Percentiles rank a stretch among this genome's conserved stretches.
Evolutionary conservation across 1,140 invertebrate species (phyloP).

Genomic region (Cyphomyrmex costatus): DNA sequence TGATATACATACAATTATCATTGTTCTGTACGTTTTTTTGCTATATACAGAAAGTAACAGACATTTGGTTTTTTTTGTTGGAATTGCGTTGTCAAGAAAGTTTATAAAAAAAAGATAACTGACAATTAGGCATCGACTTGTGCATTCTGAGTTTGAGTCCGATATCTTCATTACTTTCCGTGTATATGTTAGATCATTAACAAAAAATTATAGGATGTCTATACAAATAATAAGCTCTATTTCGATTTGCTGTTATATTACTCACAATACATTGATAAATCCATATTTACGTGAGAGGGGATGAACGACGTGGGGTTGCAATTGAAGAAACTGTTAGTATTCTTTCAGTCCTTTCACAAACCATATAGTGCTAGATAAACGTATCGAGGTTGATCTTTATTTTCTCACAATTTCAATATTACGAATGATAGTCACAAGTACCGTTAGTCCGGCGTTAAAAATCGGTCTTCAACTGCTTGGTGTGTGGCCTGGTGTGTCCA

Average conservation of each 20-base stretch:
- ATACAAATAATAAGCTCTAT: not conserved
- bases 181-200: not conserved
- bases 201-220: not conserved
- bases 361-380: not conserved
- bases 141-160: not conserved
- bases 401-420: not conserved
- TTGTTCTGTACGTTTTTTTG: not conserved
- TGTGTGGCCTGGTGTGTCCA: conserved; percentile 22
- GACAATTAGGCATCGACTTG: not conserved
- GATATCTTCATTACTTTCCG: not conserved
- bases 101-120: not conserved
- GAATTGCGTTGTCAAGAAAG: too few relatives aligned
- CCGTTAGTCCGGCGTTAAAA: conserved; percentile 10
- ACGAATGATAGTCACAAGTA: conserved; percentile 7
- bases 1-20: not conserved
- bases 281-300: not conserved
- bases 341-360: conserved; percentile 1
- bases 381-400: not conserved
- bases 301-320: not conserved
- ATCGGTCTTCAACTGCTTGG: not conserved
- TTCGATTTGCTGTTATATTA: not conserved
- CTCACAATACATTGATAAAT: not conserved
- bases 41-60: not conserved
- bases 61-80: not conserved
- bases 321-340: not conserved